These are phyloP conservation scores for Trichogramma pretiosum DNA, from an alignment of 1,140 invertebrate genomes.

Conservation along the genomic window DNA sequence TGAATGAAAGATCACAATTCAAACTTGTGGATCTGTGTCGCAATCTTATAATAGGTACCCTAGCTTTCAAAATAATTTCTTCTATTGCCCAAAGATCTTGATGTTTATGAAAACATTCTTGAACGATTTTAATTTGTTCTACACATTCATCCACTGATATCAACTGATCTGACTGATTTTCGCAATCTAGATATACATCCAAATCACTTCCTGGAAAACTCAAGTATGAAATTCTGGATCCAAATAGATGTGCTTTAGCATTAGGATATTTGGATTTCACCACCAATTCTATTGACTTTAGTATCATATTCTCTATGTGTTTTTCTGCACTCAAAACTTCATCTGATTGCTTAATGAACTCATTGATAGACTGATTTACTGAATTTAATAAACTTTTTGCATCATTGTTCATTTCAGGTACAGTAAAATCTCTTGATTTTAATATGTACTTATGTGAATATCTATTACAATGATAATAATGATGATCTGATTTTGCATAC, in stretches of 20 bases:
- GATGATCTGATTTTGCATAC: conserved; percentile 4
- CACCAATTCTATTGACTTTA: conserved; percentile 12
- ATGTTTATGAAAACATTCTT: conserved; percentile 11
- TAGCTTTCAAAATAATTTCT: conserved; percentile 3
- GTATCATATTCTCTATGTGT: not conserved
- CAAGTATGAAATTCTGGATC: conserved; percentile 40
- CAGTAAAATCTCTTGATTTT: conserved; percentile 16
- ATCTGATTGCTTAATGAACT: conserved; percentile 11
- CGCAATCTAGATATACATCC: conserved; percentile 44
- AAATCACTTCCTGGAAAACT: conserved; percentile 39
- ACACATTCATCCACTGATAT: not conserved
- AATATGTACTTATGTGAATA: conserved; percentile 20
- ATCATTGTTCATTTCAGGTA: conserved; percentile 17
- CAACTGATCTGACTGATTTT: conserved; percentile 19
- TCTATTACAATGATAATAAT: conserved; percentile 15
- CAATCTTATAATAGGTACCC: conserved; percentile 50
- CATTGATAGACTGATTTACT: conserved; percentile 13
- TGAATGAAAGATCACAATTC: conserved; percentile 48
- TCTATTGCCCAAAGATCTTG: conserved; percentile 17
- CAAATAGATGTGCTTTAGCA: conserved; percentile 34
- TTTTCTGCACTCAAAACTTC: not conserved
- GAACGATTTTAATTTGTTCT: conserved; percentile 1
- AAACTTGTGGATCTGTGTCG: conserved; percentile 36
- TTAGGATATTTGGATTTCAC: conserved; percentile 12
- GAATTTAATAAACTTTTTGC: conserved; percentile 18